Conservation (phyloP, 2,797 vertebrate genomes). For the Coregonus sp. region DNA sequence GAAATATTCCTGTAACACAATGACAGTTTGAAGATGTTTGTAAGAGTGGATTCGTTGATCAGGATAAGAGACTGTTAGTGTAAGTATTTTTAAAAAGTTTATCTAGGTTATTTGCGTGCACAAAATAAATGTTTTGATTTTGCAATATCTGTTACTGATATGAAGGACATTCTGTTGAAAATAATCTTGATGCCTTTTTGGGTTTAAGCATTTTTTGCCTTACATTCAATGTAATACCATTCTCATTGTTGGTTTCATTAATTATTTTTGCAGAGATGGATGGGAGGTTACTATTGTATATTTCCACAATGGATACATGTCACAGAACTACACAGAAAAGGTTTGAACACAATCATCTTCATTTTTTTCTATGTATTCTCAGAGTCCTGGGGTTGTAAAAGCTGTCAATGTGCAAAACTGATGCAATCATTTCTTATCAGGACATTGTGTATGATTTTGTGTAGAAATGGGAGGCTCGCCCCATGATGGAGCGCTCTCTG, state of each 20-base stretch:
- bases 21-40: conserved; percentile 81
- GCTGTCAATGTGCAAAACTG: background rate
- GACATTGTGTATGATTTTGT: background rate
- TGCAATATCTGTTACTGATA: background rate
- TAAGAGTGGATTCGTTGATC: conserved; percentile 78
- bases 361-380: background rate
- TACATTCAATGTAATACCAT: background rate
- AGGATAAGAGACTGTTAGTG: conserved; percentile 84
- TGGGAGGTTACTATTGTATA: conserved; percentile 92
- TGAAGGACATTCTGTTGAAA: background rate
- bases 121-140: background rate
- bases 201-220: background rate
- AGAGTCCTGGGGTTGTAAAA: background rate
- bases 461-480: conserved; percentile 88
- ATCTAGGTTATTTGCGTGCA: background rate
- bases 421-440: background rate
- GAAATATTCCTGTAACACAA: conserved; percentile 84
- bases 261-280: conserved; percentile 76
- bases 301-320: conserved; percentile 93
- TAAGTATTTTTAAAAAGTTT: conserved; percentile 66
- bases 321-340: conserved; percentile 83
- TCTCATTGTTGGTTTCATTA: background rate
- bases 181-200: background rate
- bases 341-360: conserved; percentile 63
- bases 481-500: conserved; percentile 88